Base-by-base conservation (phyloP, 2,888 invertebrate genomes). In the Lordiphosa andalusiaca region DNA sequence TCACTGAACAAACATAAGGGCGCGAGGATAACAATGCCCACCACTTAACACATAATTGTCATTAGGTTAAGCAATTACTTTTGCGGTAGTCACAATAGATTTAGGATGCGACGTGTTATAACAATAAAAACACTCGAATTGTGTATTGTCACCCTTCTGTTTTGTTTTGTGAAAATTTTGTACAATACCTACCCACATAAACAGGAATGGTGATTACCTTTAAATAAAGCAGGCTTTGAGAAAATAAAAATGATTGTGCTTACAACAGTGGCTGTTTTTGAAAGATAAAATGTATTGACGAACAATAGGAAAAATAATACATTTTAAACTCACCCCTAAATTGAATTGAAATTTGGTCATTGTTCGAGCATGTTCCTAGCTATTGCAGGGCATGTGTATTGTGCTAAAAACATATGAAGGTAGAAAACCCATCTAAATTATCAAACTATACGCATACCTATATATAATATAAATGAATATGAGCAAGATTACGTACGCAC, bases 81-180 rank as follows among this genome's bases (percentile, higher is more conserved):
- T 59, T 59, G 53, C 59, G 67, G 59, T 58, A 40, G 67, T 52
- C 44, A 78, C 75, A 77, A 74, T 63, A 63, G 62, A 61, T 71
- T 69, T 50, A 67, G 75, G 83, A 75, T 78, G 76, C 69, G 81
- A 83, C 83, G 83, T 83, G 85, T 80, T 80, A 80, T 67, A 84
- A 83, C 85, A 83, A 83, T 83, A 85, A 83, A 84, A 80, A 83
- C 74, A 84, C 83, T 74, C 71, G 75, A 78, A 78, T 71, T 84
- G 82, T 76, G 69, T 71, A 66, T 73, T 84, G 84, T 82, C 84
- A 84, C 84, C 85, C 85, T 76, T 69, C 71, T 68, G 60, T 64
- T 69, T 72, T 81, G 69, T 74, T 69, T 66, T 81, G 57, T 67
- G 52, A 51, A 73, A 80, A 71, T 62, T 67, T 64, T 44, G 44